A percentile compares a stretch with the other conserved stretches of the same genome.
Conservation (phyloP, 2,797 vertebrate species). For the Adrianichthys oophorus region DNA sequence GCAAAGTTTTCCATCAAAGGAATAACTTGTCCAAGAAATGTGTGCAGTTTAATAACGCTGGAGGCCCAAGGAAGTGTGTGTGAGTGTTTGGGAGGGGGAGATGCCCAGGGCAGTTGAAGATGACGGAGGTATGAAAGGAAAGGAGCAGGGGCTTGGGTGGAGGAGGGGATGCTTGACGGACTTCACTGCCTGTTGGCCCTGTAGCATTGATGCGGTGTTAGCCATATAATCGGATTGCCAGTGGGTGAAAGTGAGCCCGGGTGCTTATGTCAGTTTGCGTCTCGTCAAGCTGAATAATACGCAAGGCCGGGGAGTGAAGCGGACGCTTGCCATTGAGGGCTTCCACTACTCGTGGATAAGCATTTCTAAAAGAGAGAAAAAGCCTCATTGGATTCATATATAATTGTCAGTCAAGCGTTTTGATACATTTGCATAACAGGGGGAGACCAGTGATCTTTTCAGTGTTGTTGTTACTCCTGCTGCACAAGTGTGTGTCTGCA, state of each 20-base stretch:
- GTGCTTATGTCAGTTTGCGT: conserved; percentile 98
- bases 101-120: conserved; percentile 69
- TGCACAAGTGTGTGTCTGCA: conserved; percentile 65
- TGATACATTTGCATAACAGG: conserved; percentile 85
- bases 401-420: conserved; percentile 94
- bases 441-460: conserved; percentile 76
- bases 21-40: conserved; percentile 16
- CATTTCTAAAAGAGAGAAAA: conserved; percentile 83
- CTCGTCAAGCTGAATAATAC: conserved; percentile 91
- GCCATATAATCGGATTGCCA: conserved; percentile 95
- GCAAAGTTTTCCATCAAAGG: neutral
- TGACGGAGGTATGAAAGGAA: conserved; percentile 83
- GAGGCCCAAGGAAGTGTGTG: conserved; percentile 41
- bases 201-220: conserved; percentile 88
- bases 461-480: conserved; percentile 61
- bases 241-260: conserved; percentile 88
- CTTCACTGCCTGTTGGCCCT: conserved; percentile 86
- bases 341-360: conserved; percentile 79
- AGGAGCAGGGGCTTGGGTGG: conserved; percentile 80
- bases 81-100: conserved; percentile 66
- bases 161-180: conserved; percentile 84
- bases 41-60: conserved; percentile 50
- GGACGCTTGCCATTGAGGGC: conserved; percentile 76
- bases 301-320: conserved; percentile 83
- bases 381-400: conserved; percentile 94